phyloP scores from a whole-genome alignment of 1,140 invertebrate species.

The Samia ricini region DNA sequence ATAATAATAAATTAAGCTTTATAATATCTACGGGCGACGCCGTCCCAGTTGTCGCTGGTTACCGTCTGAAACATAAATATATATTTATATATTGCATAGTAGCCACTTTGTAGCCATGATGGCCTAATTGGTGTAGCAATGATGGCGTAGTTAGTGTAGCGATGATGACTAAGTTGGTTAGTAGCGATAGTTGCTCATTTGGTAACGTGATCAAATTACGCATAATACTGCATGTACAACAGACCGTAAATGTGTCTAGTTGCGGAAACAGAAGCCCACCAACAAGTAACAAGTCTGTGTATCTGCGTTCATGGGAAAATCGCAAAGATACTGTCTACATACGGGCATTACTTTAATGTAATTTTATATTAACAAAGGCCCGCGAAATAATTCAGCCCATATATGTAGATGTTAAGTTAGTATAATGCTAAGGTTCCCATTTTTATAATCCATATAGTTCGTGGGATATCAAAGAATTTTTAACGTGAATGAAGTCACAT shows the following conservation, averaged over 20 bases:
- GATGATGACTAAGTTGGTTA: too few species aligned
- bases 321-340: too few species aligned
- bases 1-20: conserved; percentile 18
- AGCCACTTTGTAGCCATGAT: not conserved
- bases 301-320: too few species aligned
- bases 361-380: not conserved
- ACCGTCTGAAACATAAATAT: conserved; percentile 33
- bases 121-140: not conserved
- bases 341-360: too few species aligned
- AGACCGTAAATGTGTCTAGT: too few species aligned
- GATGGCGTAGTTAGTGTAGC: not conserved
- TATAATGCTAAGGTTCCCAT: not conserved
- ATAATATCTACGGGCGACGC: conserved; percentile 26
- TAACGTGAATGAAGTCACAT: not conserved
- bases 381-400: not conserved
- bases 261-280: too few species aligned
- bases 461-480: not conserved
- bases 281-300: too few species aligned
- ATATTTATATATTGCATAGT: not conserved
- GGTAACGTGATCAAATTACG: too few species aligned
- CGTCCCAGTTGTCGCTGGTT: conserved; percentile 24
- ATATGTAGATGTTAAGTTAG: not conserved
- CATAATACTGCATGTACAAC: too few species aligned
- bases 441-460: not conserved
- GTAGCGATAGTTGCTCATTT: too few species aligned